phyloP scores from a whole-genome alignment of 2,113 vertebrate species.

The Scophthalmus maximus region DNA sequence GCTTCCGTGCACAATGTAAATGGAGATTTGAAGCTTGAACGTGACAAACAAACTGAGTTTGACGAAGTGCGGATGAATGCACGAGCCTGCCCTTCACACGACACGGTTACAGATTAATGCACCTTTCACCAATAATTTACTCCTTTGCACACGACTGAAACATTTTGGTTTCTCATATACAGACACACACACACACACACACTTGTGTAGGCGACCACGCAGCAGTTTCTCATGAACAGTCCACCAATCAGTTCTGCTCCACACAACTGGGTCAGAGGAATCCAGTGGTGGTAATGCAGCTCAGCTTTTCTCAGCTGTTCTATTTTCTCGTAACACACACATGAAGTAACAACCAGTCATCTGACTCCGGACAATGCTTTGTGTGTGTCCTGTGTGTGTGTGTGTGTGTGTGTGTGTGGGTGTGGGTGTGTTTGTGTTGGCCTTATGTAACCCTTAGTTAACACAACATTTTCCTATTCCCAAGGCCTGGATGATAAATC shows the following conservation, averaged over 20 bases:
- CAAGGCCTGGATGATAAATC: neutral
- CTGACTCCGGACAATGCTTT: slow-evolving; percentile 48
- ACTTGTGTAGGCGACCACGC: neutral
- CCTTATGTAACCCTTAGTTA: slow-evolving; percentile 28
- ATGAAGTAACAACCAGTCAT: slow-evolving; percentile 53
- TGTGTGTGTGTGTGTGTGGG: neutral
- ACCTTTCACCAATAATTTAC: slow-evolving; percentile 74
- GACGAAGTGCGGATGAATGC: neutral
- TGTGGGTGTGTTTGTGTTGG: slow-evolving; percentile 6
- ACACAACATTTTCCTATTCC: slow-evolving; percentile 20
- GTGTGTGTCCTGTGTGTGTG: slow-evolving; percentile 8
- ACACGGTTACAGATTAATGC: slow-evolving; percentile 71
- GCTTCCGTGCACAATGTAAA: neutral
- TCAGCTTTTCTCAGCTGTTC: slow-evolving; percentile 57
- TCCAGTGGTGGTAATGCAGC: slow-evolving; percentile 22
- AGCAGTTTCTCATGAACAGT: slow-evolving; percentile 4
- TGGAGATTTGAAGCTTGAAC: neutral
- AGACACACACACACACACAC: neutral
- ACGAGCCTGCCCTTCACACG: slow-evolving; percentile 33
- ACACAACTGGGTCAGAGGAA: slow-evolving; percentile 61
- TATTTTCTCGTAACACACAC: slow-evolving; percentile 38
- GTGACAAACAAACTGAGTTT: neutral
- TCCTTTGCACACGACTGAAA: neutral
- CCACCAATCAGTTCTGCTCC: slow-evolving; percentile 32
- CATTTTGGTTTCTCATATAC: neutral